Evolutionary conservation across 2,113 vertebrate species (phyloP).

Genomic region (Cathartes aura): DNA sequence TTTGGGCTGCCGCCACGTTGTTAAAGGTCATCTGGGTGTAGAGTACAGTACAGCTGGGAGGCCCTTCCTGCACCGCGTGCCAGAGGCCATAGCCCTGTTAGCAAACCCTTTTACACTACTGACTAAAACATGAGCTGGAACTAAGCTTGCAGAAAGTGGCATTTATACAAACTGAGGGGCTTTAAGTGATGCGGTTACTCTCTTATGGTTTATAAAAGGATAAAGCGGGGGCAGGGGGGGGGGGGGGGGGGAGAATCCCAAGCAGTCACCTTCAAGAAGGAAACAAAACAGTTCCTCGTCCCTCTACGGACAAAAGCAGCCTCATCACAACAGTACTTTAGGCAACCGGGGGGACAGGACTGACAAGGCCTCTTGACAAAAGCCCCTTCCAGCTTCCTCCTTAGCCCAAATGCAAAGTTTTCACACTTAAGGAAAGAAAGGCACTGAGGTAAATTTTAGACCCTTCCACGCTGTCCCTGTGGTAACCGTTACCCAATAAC

Average conservation of each 20-base stretch:
- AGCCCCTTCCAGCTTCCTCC: background rate
- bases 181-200: background rate
- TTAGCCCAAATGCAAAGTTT: background rate
- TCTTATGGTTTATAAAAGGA: background rate
- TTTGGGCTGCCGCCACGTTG: background rate
- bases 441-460: constrained; percentile 74
- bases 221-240: background rate
- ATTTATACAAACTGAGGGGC: background rate
- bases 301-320: background rate
- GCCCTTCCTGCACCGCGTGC: background rate
- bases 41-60: constrained; percentile 1
- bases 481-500: background rate
- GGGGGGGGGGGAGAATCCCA: background rate
- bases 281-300: background rate
- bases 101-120: background rate
- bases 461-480: background rate
- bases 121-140: background rate
- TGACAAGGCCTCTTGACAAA: background rate
- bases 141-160: background rate
- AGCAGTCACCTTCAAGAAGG: background rate
- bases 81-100: background rate
- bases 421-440: constrained; percentile 53
- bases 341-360: background rate
- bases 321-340: background rate
- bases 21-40: constrained; percentile 14